Conservation (phyloP, 1,140 invertebrate genomes). For the Andricus grossulariae region DNA sequence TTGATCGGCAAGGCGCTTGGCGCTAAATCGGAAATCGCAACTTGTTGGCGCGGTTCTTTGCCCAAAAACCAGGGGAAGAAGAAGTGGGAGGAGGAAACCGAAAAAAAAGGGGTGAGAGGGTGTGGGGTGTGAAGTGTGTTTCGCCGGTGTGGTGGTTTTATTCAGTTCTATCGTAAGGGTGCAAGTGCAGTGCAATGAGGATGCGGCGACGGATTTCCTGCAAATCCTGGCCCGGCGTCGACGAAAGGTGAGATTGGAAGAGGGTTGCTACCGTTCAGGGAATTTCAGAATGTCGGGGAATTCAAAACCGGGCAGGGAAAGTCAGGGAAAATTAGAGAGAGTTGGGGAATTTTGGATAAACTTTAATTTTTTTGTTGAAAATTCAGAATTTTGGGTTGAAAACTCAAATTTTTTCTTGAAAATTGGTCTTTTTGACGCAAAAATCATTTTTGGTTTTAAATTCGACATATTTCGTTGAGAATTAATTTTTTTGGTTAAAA, state of each 20-base stretch:
- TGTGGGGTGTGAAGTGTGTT: conserved; percentile 40
- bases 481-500: too few species aligned
- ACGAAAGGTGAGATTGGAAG: conserved; percentile 42
- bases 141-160: conserved; percentile 38
- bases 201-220: conserved; percentile 45
- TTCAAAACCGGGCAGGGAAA: too few species aligned
- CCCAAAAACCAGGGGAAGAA: neutral
- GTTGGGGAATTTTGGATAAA: too few species aligned
- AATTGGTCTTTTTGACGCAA: too few species aligned
- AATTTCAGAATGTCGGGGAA: too few species aligned
- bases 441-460: too few species aligned
- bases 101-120: conserved; percentile 4
- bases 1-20: conserved; percentile 36
- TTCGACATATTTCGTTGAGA: too few species aligned
- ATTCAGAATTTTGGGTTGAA: too few species aligned
- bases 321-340: too few species aligned
- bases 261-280: too few species aligned
- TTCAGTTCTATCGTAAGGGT: conserved; percentile 42
- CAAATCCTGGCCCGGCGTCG: conserved; percentile 43
- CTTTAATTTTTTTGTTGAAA: too few species aligned
- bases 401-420: too few species aligned
- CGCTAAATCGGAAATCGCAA: conserved; percentile 39
- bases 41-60: conserved; percentile 31
- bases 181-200: conserved; percentile 52
- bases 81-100: neutral